Evolutionary conservation across 2,113 vertebrate species (phyloP), one percentile per base, ranked within the genome.

Genomic region (Chloroceryle aenea): DNA sequence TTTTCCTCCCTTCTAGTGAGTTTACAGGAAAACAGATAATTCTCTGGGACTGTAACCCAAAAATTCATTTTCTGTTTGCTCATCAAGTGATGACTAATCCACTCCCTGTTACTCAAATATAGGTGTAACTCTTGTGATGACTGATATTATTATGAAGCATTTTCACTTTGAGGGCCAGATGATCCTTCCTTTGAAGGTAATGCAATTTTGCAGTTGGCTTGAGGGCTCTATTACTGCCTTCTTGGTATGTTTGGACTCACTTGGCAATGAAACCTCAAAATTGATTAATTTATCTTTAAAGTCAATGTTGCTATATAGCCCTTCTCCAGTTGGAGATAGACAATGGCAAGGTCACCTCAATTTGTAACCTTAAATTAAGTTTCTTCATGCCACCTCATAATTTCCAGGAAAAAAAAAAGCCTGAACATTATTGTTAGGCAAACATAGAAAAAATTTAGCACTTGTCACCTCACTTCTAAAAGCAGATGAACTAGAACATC

Each of bases 11-110:
- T 96, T 84, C 18, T 16, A 75, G 61, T 95, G 88, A 90, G 78
- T 87, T 96, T 96, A 96, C 96, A 97, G 96, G 95, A 96, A 97
- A 94, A 81, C n/a, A 96, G 92, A 93, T 95, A 97, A 96, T 96
- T 95, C 93, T 84, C 76, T 95, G 88, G 83, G 74, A 93, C 69
- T 61, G 2, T 21, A 94, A 91, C 73, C 73, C 80, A 94, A 87
- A 93, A 92, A 80, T 88, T 95, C 47, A 38, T 62, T 92, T 89
- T 89, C 75, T 92, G 36, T 97, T 93, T 92, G 86, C 86, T 97
- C 92, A 97, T 91, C 76, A 78, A 78, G 56, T 1, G 22, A 56
- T 96, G 96, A 97, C 76, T 97, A 95, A 97, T 75, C 53, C 30
- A 72, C 47, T 96, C 85, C 76, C 58, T 92, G 69, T 94, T 96